Percentiles rank a stretch among this genome's conserved stretches.
Conservation (phyloP, 2,797 vertebrate species). For the Phataginus tricuspis region DNA sequence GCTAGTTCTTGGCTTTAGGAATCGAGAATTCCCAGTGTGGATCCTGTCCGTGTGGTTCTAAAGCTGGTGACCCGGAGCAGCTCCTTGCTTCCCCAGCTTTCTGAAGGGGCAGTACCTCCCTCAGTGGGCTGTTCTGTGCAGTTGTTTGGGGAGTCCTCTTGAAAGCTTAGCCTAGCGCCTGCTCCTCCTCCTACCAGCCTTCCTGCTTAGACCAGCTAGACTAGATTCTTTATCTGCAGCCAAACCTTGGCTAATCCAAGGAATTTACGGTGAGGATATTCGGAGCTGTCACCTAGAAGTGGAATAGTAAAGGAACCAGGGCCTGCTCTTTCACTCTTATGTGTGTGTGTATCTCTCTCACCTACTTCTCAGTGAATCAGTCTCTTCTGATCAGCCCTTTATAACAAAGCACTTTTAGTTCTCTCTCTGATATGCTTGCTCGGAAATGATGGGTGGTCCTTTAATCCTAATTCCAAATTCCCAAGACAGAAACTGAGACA, state of each 20-base stretch:
- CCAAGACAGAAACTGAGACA: not conserved
- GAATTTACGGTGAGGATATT: constrained; percentile 18
- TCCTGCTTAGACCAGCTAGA: not conserved
- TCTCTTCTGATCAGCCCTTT: not conserved
- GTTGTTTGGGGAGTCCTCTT: not conserved
- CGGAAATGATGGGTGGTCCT: not conserved
- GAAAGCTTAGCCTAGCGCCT: not conserved
- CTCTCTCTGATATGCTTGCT: not conserved
- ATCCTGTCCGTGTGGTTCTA: not conserved
- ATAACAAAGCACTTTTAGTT: not conserved
- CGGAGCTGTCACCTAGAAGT: not conserved
- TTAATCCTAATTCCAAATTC: not conserved
- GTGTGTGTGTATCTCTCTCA: not conserved
- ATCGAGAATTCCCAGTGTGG: not conserved
- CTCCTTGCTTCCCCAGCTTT: not conserved
- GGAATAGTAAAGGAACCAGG: not conserved
- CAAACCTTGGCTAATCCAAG: constrained; percentile 57
- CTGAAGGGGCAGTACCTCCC: not conserved
- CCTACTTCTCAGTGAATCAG: not conserved
- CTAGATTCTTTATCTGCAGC: not conserved
- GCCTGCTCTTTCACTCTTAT: not conserved
- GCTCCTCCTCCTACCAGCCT: not conserved
- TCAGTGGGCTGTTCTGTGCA: not conserved
- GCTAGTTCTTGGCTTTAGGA: not conserved
- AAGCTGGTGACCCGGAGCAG: not conserved